A percentile compares a stretch with the other conserved stretches of the same genome.
phyloP scores from a whole-genome alignment of 1,140 invertebrate species.

The Polypedilum pembai region DNA sequence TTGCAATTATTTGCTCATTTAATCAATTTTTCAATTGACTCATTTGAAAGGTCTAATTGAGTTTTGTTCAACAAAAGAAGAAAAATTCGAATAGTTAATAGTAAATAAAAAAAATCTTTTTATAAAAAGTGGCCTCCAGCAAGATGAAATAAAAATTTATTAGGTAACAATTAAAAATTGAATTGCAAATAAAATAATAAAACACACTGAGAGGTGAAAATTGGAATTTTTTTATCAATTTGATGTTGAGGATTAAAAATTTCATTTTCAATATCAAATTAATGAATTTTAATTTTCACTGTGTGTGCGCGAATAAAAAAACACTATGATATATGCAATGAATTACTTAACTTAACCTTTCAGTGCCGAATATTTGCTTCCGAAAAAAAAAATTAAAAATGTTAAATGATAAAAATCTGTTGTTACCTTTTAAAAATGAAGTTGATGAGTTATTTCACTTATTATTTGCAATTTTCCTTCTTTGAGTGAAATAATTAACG shows the following conservation, averaged over 20 bases:
- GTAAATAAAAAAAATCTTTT: background rate
- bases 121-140: conserved; percentile 25
- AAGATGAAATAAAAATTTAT: conserved; percentile 5
- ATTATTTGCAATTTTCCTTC: background rate
- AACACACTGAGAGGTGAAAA: background rate
- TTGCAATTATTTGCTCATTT: background rate
- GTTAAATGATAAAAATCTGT: conserved; percentile 15
- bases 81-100: conserved; percentile 16
- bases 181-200: background rate
- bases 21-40: background rate
- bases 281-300: background rate
- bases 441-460: background rate
- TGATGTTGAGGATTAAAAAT: background rate
- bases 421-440: conserved; percentile 13
- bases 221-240: background rate
- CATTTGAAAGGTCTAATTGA: background rate
- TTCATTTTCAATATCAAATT: background rate
- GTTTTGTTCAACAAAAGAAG: background rate
- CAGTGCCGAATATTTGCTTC: conserved; percentile 27
- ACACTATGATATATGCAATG: background rate
- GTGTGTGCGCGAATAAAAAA: background rate
- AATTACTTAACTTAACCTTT: conserved; percentile 27
- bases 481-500: background rate
- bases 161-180: conserved; percentile 12
- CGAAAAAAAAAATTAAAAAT: conserved; percentile 24